Percentiles rank a stretch among this genome's conserved stretches.
Evolutionary conservation across 2,797 vertebrate species (phyloP).

Genomic region (Chelmon rostratus): DNA sequence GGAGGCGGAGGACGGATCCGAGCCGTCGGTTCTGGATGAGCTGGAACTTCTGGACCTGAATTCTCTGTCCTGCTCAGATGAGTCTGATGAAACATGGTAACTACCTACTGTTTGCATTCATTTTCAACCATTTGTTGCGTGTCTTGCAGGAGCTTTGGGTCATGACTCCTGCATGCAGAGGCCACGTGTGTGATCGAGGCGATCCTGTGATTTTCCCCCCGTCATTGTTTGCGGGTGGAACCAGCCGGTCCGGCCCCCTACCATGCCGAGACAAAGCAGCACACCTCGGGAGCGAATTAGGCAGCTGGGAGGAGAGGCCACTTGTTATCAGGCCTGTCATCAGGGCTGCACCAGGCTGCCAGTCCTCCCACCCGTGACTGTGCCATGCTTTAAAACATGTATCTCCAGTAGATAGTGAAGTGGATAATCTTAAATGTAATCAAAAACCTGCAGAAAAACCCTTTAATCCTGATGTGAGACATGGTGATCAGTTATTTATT

Average conservation of each 20-base stretch:
- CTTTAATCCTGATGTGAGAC: background rate
- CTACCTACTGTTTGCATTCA: background rate
- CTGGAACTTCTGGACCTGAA: constrained; percentile 92
- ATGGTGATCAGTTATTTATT: background rate
- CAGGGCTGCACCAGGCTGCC: constrained; percentile 17
- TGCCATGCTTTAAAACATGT: background rate
- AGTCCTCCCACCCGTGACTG: background rate
- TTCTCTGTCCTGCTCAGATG: constrained; percentile 75
- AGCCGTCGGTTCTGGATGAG: constrained; percentile 88
- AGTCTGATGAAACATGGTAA: constrained; percentile 92
- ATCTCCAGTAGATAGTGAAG: background rate
- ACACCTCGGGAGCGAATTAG: constrained; percentile 12
- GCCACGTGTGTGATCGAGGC: background rate
- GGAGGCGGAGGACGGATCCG: constrained; percentile 37
- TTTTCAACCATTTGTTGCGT: constrained; percentile 57
- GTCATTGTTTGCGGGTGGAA: background rate
- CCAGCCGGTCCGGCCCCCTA: background rate
- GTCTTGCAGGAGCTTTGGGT: background rate
- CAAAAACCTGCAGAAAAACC: background rate
- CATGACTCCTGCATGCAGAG: background rate
- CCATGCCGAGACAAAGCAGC: constrained; percentile 46
- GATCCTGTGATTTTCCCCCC: background rate
- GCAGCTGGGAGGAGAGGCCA: constrained; percentile 9
- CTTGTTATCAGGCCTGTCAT: constrained; percentile 29
- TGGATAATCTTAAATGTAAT: background rate